Evolutionary conservation across 2,888 invertebrate species (phyloP).

Genomic region (Acrocera orbiculus): DNA sequence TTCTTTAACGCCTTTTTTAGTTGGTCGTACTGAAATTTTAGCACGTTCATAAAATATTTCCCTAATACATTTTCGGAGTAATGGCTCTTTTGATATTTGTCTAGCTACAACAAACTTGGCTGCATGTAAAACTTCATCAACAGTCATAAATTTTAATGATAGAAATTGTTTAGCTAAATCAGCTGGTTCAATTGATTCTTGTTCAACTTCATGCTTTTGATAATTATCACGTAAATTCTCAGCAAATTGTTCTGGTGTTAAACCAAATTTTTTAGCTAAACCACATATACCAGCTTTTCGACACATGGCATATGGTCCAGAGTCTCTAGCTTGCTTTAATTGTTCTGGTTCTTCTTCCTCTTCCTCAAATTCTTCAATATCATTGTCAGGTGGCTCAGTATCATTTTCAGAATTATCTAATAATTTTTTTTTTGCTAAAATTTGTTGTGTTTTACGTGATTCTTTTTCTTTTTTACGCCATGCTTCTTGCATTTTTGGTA

Average conservation of each 20-base stretch:
- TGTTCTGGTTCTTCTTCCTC: conserved; percentile 41
- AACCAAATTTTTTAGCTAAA: conserved; percentile 77
- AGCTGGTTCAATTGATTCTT: conserved; percentile 66
- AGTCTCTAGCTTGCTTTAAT: conserved; percentile 70
- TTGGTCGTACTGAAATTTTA: conserved; percentile 62
- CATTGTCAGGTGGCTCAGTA: conserved; percentile 20
- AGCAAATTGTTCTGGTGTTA: conserved; percentile 86
- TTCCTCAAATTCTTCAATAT: conserved; percentile 39
- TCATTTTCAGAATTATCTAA: conserved; percentile 17
- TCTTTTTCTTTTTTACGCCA: conserved; percentile 48
- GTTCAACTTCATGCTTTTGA: conserved; percentile 87
- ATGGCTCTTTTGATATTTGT: conserved; percentile 81
- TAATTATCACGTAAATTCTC: conserved; percentile 94
- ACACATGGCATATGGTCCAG: conserved; percentile 79
- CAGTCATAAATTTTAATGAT: conserved; percentile 44
- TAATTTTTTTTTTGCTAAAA: conserved; percentile 15
- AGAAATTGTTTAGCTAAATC: conserved; percentile 68
- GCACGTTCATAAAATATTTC: conserved; percentile 80
- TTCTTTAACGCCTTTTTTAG: conserved; percentile 79
- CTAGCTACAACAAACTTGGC: conserved; percentile 88
- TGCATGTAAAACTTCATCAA: conserved; percentile 74
- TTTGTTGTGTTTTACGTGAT: conserved; percentile 37
- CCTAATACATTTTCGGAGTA: conserved; percentile 67
- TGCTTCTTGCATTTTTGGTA: conserved; percentile 66
- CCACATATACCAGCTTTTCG: conserved; percentile 68